phyloP scores from a whole-genome alignment of 2,113 vertebrate genomes.

The Anoura caudifer region DNA sequence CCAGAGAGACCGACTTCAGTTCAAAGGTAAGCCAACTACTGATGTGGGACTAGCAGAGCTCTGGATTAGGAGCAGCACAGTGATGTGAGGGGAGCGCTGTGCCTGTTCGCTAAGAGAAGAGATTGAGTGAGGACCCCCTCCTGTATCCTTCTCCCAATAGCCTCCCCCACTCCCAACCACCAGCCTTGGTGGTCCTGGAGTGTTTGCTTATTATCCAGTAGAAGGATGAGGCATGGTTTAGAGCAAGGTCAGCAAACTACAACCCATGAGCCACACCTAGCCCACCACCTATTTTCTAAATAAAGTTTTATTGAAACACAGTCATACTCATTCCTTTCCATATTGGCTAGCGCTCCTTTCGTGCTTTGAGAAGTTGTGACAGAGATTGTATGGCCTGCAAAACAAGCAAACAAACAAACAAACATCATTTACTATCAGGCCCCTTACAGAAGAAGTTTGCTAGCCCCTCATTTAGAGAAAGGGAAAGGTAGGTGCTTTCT shows the following conservation, averaged over 20 bases:
- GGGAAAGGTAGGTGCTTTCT: neutral
- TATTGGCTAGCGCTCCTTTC: neutral
- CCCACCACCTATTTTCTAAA: neutral
- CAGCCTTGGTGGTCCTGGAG: neutral
- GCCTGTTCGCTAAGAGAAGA: neutral
- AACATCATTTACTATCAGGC: neutral
- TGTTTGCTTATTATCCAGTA: neutral
- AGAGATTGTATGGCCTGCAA: neutral
- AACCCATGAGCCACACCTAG: neutral
- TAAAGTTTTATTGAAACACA: constrained; percentile 11
- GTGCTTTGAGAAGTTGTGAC: neutral
- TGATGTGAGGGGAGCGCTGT: rapidly evolving
- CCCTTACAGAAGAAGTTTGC: neutral
- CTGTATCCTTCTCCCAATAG: neutral
- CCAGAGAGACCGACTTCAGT: neutral
- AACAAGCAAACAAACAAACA: neutral
- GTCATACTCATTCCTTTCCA: neutral
- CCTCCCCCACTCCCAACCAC: neutral
- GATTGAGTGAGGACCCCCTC: neutral
- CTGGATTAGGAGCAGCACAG: neutral
- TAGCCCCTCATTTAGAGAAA: neutral
- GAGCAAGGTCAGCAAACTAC: neutral
- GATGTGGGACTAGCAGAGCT: neutral
- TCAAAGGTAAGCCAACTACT: neutral
- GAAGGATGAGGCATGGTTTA: neutral